Base-by-base conservation (phyloP, 2,888 invertebrate species). In the Clostera curtula region DNA sequence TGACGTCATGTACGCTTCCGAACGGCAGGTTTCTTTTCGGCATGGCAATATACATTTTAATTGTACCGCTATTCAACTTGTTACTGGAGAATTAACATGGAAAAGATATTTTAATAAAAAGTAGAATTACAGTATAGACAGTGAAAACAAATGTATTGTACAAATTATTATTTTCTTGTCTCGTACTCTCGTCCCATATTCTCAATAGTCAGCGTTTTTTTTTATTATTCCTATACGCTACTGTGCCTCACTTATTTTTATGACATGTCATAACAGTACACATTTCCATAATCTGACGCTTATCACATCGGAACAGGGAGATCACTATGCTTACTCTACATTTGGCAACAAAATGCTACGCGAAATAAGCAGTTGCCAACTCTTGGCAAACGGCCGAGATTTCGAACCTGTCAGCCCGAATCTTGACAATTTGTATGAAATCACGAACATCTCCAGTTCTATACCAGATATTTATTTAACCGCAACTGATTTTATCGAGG, bases 331-430 rank as follows among this genome's bases (percentile, higher is more conserved):
- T 27, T 19, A 12, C 17, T 25, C 23, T 35, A 36, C 20, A 34
- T 30, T 34, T 45, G 31, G 27, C 34, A 38, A 20, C 29, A 12
- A 26, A 27, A 9, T 29, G 27, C 31, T 31, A 19, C 19, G 27
- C 26, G 7, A 25, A 37, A 26, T 31, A 29, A 8, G 38, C 27
- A 39, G 22, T 49, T 39, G 46, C 42, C 42, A 39, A 35, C n/a
- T n/a, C n/a, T n/a, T n/a, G n/a, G 26, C 27, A 15, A 8, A 27
- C 8, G 4, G 9, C n/a, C 24, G 25, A 19, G 22, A 20, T 21
- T 20, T 31, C 16, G 19, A 17, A 13, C 24, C 25, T 34, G 30
- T 29, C 40, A 36, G 17, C 19, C 20, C 12, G 28, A 22, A 29
- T 24, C 11, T 15, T 27, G 26, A 33, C 15, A 26, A 19, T 19